These are phyloP conservation scores for Crocodylus rhombifer DNA, from an alignment of 2,797 vertebrate genomes.

Conservation along the genomic window DNA sequence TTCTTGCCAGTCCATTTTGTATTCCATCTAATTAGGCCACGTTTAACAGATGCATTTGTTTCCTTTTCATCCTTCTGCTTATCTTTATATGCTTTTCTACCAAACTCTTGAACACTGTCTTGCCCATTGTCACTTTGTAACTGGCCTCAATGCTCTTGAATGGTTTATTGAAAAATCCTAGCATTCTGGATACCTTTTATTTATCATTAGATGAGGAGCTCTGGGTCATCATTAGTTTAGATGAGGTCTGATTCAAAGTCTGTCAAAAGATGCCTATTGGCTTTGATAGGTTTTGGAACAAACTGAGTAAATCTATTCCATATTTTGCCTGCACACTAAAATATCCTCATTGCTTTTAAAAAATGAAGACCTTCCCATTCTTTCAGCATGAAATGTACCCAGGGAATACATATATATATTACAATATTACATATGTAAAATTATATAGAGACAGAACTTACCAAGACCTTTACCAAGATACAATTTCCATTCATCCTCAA, in stretches of 20 bases:
- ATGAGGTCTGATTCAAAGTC: background rate
- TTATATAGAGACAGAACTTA: background rate
- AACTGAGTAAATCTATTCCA: background rate
- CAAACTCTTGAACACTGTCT: background rate
- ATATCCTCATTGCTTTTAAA: background rate
- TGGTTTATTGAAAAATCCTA: background rate
- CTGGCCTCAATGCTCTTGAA: background rate
- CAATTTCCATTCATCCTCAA: background rate
- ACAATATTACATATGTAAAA: no score
- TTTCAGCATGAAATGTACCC: background rate
- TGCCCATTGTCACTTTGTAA: background rate
- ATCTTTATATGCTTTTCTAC: background rate
- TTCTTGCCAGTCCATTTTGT: background rate
- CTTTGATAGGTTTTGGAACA: conserved; percentile 30
- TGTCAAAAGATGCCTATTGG: background rate
- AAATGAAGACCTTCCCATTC: background rate
- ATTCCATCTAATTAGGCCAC: conserved; percentile 30
- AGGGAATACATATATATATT: background rate
- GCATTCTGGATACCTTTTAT: background rate
- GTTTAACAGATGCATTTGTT: background rate
- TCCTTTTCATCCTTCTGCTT: background rate
- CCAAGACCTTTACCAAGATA: background rate
- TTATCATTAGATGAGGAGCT: background rate
- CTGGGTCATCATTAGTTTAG: conserved; percentile 6
- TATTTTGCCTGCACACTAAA: background rate